Conservation (phyloP, 2,113 vertebrate genomes). For the Zingel zingel region DNA sequence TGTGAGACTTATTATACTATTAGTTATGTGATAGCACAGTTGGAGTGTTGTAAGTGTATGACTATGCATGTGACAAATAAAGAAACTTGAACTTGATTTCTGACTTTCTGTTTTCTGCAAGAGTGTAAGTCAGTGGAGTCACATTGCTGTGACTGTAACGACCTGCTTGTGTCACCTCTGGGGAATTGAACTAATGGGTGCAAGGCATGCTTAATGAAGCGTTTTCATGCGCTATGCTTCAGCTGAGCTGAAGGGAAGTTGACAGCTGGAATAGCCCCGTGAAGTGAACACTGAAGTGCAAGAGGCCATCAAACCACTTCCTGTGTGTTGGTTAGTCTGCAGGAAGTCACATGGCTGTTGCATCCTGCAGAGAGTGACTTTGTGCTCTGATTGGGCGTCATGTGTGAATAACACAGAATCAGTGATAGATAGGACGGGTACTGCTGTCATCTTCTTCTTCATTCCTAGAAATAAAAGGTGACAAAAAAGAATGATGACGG, state of each 20-base stretch:
- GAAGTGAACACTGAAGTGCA: constrained; percentile 64
- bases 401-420: constrained; percentile 23
- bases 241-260: constrained; percentile 44
- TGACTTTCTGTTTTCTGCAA: neutral
- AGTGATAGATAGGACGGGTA: neutral
- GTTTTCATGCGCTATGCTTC: constrained; percentile 28
- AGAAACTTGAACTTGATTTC: too few relatives aligned
- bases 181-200: neutral
- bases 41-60: too few relatives aligned
- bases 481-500: neutral
- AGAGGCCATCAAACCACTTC: constrained; percentile 78
- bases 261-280: constrained; percentile 21
- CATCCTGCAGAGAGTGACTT: constrained; percentile 76
- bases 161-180: neutral
- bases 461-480: constrained; percentile 30
- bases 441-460: neutral
- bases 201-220: constrained; percentile 9
- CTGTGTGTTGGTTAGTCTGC: constrained; percentile 71
- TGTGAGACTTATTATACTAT: too few relatives aligned
- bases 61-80: too few relatives aligned
- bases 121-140: neutral
- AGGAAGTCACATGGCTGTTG: constrained; percentile 82
- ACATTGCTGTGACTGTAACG: neutral
- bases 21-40: too few relatives aligned
- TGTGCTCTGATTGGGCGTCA: constrained; percentile 49